These are phyloP conservation scores for Hemicordylus capensis DNA, from an alignment of 2,113 vertebrate species.

Conservation along the genomic window DNA sequence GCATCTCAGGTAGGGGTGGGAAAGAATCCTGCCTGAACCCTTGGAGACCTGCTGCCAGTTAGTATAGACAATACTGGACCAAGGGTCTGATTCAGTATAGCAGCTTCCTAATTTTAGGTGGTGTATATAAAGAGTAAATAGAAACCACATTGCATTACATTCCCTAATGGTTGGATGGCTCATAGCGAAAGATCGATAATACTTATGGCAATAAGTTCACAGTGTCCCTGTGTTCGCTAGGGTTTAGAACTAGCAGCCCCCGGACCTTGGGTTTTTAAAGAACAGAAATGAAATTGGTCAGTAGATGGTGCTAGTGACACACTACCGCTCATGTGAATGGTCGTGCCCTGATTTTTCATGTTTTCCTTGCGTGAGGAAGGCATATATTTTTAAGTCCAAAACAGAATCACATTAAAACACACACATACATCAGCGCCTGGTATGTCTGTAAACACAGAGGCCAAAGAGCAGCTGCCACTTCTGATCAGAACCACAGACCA, in stretches of 20 bases:
- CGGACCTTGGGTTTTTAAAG: background rate
- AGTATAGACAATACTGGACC: too few species aligned
- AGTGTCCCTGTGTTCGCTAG: background rate
- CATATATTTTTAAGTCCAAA: conserved; percentile 31
- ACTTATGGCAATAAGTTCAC: background rate
- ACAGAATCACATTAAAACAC: conserved; percentile 23
- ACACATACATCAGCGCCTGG: conserved; percentile 36
- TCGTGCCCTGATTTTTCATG: background rate
- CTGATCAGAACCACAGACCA: conserved; percentile 49
- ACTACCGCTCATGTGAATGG: accelerated
- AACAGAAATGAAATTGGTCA: background rate
- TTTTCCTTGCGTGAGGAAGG: conserved; percentile 27
- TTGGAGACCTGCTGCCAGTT: too few species aligned
- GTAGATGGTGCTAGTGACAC: conserved; percentile 51
- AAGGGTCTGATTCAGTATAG: too few species aligned
- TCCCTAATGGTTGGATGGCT: too few species aligned
- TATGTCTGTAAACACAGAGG: conserved; percentile 60
- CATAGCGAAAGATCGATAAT: background rate
- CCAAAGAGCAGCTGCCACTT: conserved; percentile 55
- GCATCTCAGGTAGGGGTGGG: too few species aligned
- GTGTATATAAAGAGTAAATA: too few species aligned
- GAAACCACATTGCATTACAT: too few species aligned
- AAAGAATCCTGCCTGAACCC: too few species aligned
- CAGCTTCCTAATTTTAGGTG: too few species aligned
- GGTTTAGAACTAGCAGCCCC: background rate